Evolutionary conservation across 1,140 invertebrate species (phyloP), one percentile per base, ranked within the genome.

Genomic region (Trichonephila clavipes): DNA sequence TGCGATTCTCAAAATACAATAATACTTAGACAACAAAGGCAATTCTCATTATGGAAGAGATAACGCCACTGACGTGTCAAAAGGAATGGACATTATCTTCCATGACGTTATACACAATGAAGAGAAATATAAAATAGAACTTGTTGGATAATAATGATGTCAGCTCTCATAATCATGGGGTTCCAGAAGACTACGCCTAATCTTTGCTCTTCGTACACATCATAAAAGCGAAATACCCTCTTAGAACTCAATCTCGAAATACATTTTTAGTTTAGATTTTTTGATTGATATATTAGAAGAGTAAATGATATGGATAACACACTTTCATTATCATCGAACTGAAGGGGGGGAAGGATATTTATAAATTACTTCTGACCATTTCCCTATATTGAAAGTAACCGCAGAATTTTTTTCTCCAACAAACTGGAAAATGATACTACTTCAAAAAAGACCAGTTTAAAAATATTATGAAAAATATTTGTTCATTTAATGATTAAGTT

Each of bases 81-180:
- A 69, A 34, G 64, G 90, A 82, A 44, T 86, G 61, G 82, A 92
- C 90, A 92, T 24, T 92, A 58, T 86, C 82, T 83, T 92, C 51
- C 90, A 62, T 86, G 90, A 64, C 81, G 58, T 59, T 83, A 18
- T 40, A 83, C 77, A 91, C 77, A 91, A 82, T 83, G 82, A 92
- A 8, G 62, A 69, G 24, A 92, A 81, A 91, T 40, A 62, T 77
- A 61, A 62, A 92, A 86, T 82, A 86, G 61, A 92, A 86, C 90
- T 92, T 86, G 83, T 69, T 86, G 64, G 82, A 92, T 86, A 92
- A 86, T 86, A 92, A 92, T 86, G 82, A 92, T 92, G 90, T 86
- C 62, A 91, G 28, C 21, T 59, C 81, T 83, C 81, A 64, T 91
- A 69, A 92, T 92, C 62, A 92, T 69, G 19, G 62, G 61, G 19